A percentile compares a stretch with the other conserved stretches of the same genome.
These are phyloP conservation scores for Pristis pectinata DNA, from an alignment of 2,797 vertebrate species.

Conservation along the genomic window DNA sequence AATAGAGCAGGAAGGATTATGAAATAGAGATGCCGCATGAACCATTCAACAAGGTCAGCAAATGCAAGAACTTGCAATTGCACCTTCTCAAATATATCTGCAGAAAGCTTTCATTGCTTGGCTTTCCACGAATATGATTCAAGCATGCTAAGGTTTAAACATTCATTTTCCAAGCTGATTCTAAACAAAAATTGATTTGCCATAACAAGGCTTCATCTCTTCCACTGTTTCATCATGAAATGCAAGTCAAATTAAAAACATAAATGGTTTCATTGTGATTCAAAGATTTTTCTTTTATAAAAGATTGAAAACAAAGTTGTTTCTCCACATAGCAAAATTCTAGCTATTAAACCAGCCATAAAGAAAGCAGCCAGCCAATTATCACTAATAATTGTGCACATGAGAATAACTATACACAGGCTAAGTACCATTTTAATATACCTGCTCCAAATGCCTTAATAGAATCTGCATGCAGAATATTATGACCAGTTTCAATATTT, in stretches of 20 bases:
- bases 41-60: not conserved
- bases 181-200: not conserved
- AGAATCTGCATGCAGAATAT: too few species aligned
- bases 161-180: not conserved
- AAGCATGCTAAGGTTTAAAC: not conserved
- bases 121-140: not conserved
- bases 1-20: not conserved
- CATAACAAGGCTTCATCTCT: not conserved
- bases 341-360: not conserved
- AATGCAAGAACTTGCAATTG: not conserved
- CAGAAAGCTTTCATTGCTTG: not conserved
- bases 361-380: not conserved
- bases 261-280: not conserved
- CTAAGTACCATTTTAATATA: not conserved
- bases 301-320: not conserved
- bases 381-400: not conserved
- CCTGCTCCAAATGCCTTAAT: not conserved
- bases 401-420: not conserved
- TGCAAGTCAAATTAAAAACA: not conserved
- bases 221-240: not conserved
- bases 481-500: not conserved
- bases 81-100: not conserved
- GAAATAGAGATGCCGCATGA: not conserved
- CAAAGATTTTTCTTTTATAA: not conserved
- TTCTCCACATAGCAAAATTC: not conserved